Percentiles rank a stretch among this genome's conserved stretches.
Conservation (phyloP, 2,888 invertebrate species). For the Cyclophora punctaria region DNA sequence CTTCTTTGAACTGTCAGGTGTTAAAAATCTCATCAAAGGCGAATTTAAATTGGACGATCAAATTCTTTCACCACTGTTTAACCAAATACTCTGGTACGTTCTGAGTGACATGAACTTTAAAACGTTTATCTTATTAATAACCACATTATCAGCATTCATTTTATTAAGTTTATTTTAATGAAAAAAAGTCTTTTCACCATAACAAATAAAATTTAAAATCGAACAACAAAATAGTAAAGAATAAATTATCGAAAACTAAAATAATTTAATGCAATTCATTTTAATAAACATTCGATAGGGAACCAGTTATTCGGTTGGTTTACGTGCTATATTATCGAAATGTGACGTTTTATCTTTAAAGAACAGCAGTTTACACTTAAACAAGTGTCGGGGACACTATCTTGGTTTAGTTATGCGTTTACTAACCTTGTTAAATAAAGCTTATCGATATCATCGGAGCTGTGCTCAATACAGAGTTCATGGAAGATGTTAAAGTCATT, state of each 20-base stretch:
- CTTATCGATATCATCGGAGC: conserved; percentile 39
- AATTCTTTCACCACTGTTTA: conserved; percentile 8
- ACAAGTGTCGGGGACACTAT: conserved; percentile 62
- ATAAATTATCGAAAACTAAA: conserved; percentile 23
- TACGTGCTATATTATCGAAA: conserved; percentile 64
- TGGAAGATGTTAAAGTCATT: too few relatives aligned
- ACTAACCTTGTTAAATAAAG: conserved; percentile 63
- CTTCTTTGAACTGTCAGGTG: conserved; percentile 1
- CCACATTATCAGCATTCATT: conserved; percentile 12
- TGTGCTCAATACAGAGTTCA: too few relatives aligned
- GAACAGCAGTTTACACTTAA: conserved; percentile 73
- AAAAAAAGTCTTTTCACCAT: not conserved
- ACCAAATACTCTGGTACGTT: conserved; percentile 13
- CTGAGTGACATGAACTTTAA: conserved; percentile 16
- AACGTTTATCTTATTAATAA: conserved; percentile 19
- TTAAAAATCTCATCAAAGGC: conserved; percentile 17
- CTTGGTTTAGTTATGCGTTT: conserved; percentile 55
- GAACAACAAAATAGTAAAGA: not conserved
- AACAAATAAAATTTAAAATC: conserved; percentile 2
- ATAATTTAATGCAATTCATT: conserved; percentile 41
- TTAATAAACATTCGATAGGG: conserved; percentile 34
- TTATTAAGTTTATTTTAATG: not conserved
- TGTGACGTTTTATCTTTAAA: conserved; percentile 65
- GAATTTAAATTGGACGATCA: not conserved
- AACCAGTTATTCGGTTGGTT: conserved; percentile 35